A percentile compares a stretch with the other conserved stretches of the same genome.
Conservation (phyloP, 2,888 invertebrate species). For the Drosophila imparisetae region DNA sequence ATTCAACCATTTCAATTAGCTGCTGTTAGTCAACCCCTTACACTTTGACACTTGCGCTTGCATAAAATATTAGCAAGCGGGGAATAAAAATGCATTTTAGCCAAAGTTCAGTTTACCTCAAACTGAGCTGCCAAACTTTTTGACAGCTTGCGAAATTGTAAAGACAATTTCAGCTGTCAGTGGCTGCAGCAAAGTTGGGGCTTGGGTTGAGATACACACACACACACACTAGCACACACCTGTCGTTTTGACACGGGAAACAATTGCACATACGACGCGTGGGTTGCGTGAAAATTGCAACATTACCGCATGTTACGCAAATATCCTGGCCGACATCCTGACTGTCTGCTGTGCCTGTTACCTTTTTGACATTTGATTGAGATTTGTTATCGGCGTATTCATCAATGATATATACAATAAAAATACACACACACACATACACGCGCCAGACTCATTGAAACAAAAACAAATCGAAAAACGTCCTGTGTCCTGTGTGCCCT, state of each 20-base stretch:
- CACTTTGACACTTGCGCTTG: conserved; percentile 29
- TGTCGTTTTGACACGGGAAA: conserved; percentile 58
- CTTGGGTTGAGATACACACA: conserved; percentile 6
- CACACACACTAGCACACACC: conserved; percentile 9
- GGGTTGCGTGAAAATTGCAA: conserved; percentile 82
- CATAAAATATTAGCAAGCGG: conserved; percentile 23
- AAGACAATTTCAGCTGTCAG: conserved; percentile 82
- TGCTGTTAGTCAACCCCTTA: conserved; percentile 12
- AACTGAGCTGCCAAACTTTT: conserved; percentile 32
- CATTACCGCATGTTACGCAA: conserved; percentile 79
- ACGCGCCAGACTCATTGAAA: conserved; percentile 43
- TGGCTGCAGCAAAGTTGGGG: conserved; percentile 18
- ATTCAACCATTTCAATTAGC: conserved; percentile 43
- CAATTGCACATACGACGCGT: conserved; percentile 76
- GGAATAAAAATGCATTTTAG: conserved; percentile 39
- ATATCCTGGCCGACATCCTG: conserved; percentile 23
- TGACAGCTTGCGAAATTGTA: conserved; percentile 72
- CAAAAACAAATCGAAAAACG: conserved; percentile 13
- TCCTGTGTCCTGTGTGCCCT: conserved; percentile 1
- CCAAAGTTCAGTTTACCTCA: not conserved
- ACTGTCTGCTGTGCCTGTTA: conserved; percentile 74
- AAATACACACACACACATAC: conserved; percentile 54
- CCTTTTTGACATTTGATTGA: conserved; percentile 85
- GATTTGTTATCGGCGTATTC: conserved; percentile 84
- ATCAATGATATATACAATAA: conserved; percentile 83